phyloP scores from a whole-genome alignment of 2,113 vertebrate species.

The Poecile atricapillus region DNA sequence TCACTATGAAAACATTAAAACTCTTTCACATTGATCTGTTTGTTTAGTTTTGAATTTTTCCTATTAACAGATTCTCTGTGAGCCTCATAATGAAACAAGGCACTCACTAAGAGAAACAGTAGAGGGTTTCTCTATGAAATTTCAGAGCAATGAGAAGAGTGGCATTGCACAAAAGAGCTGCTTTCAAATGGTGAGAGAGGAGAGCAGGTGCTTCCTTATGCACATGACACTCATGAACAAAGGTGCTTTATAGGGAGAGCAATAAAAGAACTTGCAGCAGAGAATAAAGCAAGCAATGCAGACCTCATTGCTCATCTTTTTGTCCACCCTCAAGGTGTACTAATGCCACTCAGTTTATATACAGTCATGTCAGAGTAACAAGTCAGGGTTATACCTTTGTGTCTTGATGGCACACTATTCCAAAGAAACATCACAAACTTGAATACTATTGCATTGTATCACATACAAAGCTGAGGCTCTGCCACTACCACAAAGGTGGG shows the following conservation, averaged over 20 bases:
- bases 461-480: background rate
- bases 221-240: background rate
- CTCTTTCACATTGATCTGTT: background rate
- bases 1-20: background rate
- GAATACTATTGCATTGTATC: background rate
- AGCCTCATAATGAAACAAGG: conserved; percentile 19
- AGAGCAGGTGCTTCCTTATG: background rate
- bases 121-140: background rate
- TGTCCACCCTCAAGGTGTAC: background rate
- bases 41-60: conserved; percentile 50
- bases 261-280: background rate
- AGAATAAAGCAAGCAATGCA: background rate
- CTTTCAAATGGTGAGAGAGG: background rate
- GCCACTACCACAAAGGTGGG: background rate
- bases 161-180: background rate
- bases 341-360: background rate
- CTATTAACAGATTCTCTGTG: conserved; percentile 25
- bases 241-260: background rate
- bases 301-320: background rate
- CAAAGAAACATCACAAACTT: background rate
- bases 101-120: background rate
- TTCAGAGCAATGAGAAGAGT: background rate
- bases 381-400: background rate
- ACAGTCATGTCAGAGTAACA: background rate
- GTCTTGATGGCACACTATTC: background rate